A percentile compares a stretch with the other conserved stretches of the same genome.
These are phyloP conservation scores for Neomorphus geoffroyi DNA, from an alignment of 2,797 vertebrate genomes.

Conservation along the genomic window DNA sequence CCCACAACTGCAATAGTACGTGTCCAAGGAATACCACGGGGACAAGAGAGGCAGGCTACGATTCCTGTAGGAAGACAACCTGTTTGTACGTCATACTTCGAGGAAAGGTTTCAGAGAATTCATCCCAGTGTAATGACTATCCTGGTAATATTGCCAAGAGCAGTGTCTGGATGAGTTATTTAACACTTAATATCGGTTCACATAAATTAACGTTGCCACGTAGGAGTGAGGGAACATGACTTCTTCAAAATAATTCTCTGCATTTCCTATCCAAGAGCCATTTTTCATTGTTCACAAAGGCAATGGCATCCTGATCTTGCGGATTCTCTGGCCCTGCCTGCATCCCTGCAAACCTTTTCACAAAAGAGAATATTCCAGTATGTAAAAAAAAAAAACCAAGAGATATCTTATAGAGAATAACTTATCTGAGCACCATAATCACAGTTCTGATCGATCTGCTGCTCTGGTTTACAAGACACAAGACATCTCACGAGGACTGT, in stretches of 20 bases:
- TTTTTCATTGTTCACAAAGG: conserved; percentile 33
- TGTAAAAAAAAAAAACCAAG: background rate
- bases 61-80: conserved; percentile 2
- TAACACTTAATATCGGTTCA: conserved; percentile 45
- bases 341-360: background rate
- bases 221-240: conserved; percentile 24
- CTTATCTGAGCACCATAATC: conserved; percentile 2
- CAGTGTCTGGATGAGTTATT: conserved; percentile 56
- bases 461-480: conserved; percentile 12
- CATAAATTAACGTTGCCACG: conserved; percentile 25
- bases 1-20: background rate
- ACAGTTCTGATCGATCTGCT: background rate
- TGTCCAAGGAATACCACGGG: background rate
- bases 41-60: background rate
- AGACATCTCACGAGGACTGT: background rate
- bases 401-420: background rate
- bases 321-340: background rate
- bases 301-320: background rate
- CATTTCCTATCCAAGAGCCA: conserved; percentile 31
- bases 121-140: conserved; percentile 9
- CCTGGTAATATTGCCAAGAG: conserved; percentile 30
- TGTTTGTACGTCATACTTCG: conserved; percentile 22
- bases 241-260: conserved; percentile 52
- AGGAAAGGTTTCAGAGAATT: conserved; percentile 35
- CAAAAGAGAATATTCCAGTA: background rate